Base-by-base conservation (phyloP, 2,113 vertebrate genomes). In the Balaeniceps rex region DNA sequence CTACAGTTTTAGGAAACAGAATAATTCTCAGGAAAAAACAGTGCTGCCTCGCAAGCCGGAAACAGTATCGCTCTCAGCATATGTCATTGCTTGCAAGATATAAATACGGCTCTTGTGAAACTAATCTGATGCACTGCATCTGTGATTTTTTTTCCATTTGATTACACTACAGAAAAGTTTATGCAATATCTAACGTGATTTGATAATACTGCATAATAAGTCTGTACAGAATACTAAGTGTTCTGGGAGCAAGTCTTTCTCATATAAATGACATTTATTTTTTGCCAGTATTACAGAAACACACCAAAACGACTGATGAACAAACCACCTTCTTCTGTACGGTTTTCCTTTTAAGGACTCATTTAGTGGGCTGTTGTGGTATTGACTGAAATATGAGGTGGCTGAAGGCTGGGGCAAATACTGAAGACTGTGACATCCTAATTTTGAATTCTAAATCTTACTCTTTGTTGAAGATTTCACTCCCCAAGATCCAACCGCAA, bases 141-240 rank as follows among this genome's bases (percentile, higher is more conserved):
- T 63, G 58, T 91, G 74, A 29, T 22, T 61, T 88, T 91, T 91
- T 85, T 85, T 66, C 87, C 68, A 52, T 74, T 76, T 77, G 88
- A 95, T 90, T 93, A 94, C 46, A 81, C 51, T 93, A 79, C 85
- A 95, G 77, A 90, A 85, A 91, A 77, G 78, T 87, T 96, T 87
- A 93, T 69, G 74, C 42, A 85, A 89, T 70, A 89, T 70, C 58
- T 90, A 85, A 91, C 65, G 58, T 80, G 78, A 80, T 92, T 95
- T 88, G 77, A 84, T 94, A 95, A 72, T 66, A 79, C 64, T 75
- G 79, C 63, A 88, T 52, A 79, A 3, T 78, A 91, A 82, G 22
- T 69, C 90, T 19, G 6, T 61, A 82, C 8, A 61, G 93, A 96
- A 96, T 90, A 68, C 52, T 55, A 94, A 82, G 42, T 66, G 54